phyloP scores from a whole-genome alignment of 1,140 invertebrate species.

The Bombus pascuorum region DNA sequence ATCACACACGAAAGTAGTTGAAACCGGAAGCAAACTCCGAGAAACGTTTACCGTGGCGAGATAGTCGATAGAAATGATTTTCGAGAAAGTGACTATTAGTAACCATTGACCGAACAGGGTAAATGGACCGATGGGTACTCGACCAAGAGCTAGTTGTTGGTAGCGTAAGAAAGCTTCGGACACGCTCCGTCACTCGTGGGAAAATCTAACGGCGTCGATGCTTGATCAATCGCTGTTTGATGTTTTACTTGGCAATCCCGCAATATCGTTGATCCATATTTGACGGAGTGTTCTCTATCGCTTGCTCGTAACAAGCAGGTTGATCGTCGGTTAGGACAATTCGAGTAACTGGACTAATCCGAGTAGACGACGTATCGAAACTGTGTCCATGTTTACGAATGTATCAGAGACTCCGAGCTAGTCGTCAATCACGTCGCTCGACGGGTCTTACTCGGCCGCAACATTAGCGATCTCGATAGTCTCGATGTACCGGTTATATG shows the following conservation, averaged over 20 bases:
- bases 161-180: not conserved
- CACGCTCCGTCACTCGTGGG: not conserved
- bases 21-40: not conserved
- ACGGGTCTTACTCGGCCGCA: conserved; percentile 46
- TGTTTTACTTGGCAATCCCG: not conserved
- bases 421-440: conserved; percentile 58
- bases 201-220: not conserved
- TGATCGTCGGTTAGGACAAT: conserved; percentile 36
- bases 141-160: not conserved
- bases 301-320: conserved; percentile 42
- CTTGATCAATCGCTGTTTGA: not conserved
- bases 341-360: conserved; percentile 30
- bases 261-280: not conserved
- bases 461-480: conserved; percentile 47
- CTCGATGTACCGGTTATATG: conserved; percentile 42
- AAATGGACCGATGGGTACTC: not conserved
- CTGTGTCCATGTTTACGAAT: conserved; percentile 18
- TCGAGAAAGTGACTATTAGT: not conserved
- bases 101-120: too few species aligned
- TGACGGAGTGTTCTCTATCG: not conserved
- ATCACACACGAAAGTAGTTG: not conserved
- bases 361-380: conserved; percentile 16
- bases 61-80: not conserved
- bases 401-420: conserved; percentile 37
- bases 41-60: not conserved